These are phyloP conservation scores for Phthorimaea operculella DNA, from an alignment of 1,140 invertebrate species.

Conservation along the genomic window DNA sequence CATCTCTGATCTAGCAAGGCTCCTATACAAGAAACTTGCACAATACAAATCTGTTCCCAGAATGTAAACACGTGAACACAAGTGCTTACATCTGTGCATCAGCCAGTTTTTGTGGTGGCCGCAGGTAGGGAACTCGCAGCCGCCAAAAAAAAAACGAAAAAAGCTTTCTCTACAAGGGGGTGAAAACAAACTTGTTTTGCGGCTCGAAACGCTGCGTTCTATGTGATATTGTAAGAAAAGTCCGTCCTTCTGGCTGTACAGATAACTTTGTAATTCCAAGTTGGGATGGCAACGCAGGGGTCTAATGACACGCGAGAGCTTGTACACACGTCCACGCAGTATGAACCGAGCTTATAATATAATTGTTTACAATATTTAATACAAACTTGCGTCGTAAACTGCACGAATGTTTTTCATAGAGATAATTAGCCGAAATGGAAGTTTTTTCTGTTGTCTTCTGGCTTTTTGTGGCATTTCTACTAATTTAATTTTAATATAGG, in stretches of 20 bases:
- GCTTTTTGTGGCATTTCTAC: slow-evolving; percentile 11
- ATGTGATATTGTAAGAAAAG: not conserved
- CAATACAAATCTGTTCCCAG: not conserved
- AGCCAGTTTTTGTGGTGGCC: slow-evolving; percentile 19
- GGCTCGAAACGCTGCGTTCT: not conserved
- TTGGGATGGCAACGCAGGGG: slow-evolving; percentile 29
- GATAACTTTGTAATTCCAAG: not conserved
- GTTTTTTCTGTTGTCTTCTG: slow-evolving; percentile 14
- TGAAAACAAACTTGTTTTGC: slow-evolving; percentile 12
- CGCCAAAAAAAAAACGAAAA: slow-evolving; percentile 35
- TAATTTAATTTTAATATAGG: slow-evolving; percentile 25
- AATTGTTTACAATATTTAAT: not conserved
- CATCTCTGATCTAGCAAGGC: too few relatives aligned
- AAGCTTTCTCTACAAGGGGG: slow-evolving; percentile 39
- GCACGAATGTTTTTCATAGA: slow-evolving; percentile 30
- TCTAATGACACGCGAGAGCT: slow-evolving; percentile 49
- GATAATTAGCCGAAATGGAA: slow-evolving; percentile 40
- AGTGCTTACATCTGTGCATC: slow-evolving; percentile 18
- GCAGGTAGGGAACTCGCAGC: slow-evolving; percentile 26
- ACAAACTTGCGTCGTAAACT: slow-evolving; percentile 25
- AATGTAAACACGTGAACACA: slow-evolving; percentile 5
- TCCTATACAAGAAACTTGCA: not conserved
- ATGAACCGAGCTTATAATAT: not conserved
- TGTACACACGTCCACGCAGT: not conserved
- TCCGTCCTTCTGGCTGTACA: not conserved